Conservation (phyloP, 2,888 invertebrate genomes). For the Terebella lapidaria region DNA sequence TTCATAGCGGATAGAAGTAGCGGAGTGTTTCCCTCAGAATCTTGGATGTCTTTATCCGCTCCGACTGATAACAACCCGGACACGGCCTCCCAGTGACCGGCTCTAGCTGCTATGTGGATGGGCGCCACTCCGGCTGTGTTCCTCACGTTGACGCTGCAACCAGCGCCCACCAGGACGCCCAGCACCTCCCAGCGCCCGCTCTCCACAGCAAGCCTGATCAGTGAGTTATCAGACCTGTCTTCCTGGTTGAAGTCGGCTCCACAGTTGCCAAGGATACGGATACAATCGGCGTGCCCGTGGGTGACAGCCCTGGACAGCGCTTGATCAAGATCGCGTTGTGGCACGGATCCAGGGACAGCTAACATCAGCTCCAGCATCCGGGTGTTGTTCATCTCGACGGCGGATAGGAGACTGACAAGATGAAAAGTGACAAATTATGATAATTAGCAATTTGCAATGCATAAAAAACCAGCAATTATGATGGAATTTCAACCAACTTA, state of each 20-base stretch:
- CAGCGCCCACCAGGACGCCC: constrained; percentile 11
- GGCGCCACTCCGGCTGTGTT: constrained; percentile 26
- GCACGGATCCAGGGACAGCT: neutral
- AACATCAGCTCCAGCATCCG: neutral
- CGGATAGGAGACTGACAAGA: neutral
- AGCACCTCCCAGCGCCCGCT: constrained; percentile 14
- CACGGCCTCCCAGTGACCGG: constrained; percentile 29
- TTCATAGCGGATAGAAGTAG: constrained; percentile 34
- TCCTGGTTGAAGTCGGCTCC: neutral
- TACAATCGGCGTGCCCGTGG: neutral
- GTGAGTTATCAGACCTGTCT: neutral
- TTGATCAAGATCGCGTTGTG: neutral
- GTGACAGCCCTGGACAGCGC: neutral
- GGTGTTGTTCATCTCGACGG: neutral
- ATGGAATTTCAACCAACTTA: too few relatives aligned
- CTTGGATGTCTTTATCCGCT: constrained; percentile 30
- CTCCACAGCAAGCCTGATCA: constrained; percentile 24
- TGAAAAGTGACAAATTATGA: too few relatives aligned
- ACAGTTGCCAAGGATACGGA: neutral
- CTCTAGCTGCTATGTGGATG: constrained; percentile 35
- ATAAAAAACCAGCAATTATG: too few relatives aligned
- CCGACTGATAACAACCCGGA: constrained; percentile 29
- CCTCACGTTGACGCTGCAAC: constrained; percentile 23
- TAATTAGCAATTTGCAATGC: too few relatives aligned
- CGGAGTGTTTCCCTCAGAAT: constrained; percentile 35